Base-by-base conservation (phyloP, 2,113 vertebrate genomes). In the Alligator mississippiensis region DNA sequence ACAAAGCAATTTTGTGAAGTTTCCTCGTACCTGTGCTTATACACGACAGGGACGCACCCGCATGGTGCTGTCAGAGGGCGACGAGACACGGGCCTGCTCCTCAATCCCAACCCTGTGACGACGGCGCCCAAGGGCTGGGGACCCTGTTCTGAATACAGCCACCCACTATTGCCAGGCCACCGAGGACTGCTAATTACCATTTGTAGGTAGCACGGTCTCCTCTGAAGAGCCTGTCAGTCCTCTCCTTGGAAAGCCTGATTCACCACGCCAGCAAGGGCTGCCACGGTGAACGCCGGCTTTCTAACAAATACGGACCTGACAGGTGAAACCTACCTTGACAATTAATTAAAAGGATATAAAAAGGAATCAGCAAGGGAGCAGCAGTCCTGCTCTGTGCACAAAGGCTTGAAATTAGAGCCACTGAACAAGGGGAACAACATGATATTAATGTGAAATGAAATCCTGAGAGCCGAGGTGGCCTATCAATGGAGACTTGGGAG, bases 351-450 rank as follows among this genome's bases (percentile, higher is more conserved):
- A 68, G n/a, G 59, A n/a, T 13, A 11, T 19, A 61, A 74, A 87
- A 85, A 82, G 57, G 66, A 85, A 91, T n/a, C 83, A 19, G 64
- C 87, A 54, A 84, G 27, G 54, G 80, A 27, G 85, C 89, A 90
- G 84, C 9, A 82, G 38, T 21, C 79, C 78, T 92, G 66, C 34
- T 78, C 3, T 80, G 86, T 76, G 81, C 88, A 58, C 25, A 30
- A 57, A 74, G 81, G 85, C 84, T 85, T 93, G 92, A 88, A 89
- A 83, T 57, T 88, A 74, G 84, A 92, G 80, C 60, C 28, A 12
- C 1, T 47, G 90, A 85, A 84, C 13, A 55, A 62, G 34, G 25
- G 82, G 6, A 87, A 61, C 70, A 82, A 85, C 61, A 63, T 1
- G 63, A 11, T 18, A 25, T 59, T 30, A 63, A 90, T 22, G 64